These are phyloP conservation scores for Dendrocopos noguchii DNA, from an alignment of 2,113 vertebrate species.

Conservation along the genomic window DNA sequence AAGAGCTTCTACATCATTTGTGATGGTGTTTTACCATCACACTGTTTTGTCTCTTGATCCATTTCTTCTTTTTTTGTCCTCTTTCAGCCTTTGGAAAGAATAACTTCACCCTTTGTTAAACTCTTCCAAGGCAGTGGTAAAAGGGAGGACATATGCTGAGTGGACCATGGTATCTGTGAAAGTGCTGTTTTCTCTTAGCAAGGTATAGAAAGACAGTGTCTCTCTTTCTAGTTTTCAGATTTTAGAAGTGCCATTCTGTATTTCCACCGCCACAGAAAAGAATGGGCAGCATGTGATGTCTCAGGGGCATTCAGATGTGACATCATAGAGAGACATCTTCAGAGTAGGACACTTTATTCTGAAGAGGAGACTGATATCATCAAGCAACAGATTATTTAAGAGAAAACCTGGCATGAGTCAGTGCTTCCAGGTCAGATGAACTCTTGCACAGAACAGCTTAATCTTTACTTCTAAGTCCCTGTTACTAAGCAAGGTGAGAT, in stretches of 20 bases:
- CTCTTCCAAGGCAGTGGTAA: neutral
- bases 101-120: neutral
- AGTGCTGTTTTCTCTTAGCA: neutral
- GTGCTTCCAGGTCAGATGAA: neutral
- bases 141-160: neutral
- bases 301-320: neutral
- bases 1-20: neutral
- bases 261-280: neutral
- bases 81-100: neutral
- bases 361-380: neutral
- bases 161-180: neutral
- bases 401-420: neutral
- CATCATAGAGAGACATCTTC: neutral
- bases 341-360: neutral
- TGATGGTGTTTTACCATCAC: neutral
- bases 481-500: neutral
- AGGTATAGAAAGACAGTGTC: neutral
- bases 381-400: rapidly evolving
- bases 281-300: neutral
- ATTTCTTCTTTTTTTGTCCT: neutral
- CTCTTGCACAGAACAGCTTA: neutral
- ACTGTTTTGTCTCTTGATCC: neutral
- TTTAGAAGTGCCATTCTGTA: neutral
- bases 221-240: neutral
- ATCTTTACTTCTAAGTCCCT: neutral